Percentiles rank a stretch among this genome's conserved stretches.
phyloP scores from a whole-genome alignment of 2,113 vertebrate genomes.

The Strix uralensis region DNA sequence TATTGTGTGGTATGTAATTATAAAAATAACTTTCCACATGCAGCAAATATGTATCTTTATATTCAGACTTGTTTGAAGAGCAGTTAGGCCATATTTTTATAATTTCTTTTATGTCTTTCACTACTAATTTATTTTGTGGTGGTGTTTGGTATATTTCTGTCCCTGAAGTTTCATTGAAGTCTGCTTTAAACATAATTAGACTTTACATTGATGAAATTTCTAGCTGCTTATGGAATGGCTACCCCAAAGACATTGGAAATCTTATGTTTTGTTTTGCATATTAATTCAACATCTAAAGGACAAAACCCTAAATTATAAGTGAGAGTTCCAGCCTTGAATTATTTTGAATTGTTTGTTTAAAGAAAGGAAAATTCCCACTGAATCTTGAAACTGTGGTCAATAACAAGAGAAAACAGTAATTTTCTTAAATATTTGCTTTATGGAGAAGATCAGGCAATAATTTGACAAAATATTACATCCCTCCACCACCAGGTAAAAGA shows the following conservation, averaged over 20 bases:
- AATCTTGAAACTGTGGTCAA: not conserved
- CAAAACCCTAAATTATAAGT: not conserved
- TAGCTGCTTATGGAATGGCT: not conserved
- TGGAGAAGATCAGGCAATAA: not conserved
- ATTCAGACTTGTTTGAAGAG: constrained; percentile 17
- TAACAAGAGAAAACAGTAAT: not conserved
- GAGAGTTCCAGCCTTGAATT: not conserved
- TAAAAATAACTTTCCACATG: not conserved
- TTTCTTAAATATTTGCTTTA: not conserved
- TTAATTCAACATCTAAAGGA: not conserved
- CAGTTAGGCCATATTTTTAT: constrained; percentile 17
- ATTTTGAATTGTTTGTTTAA: not conserved
- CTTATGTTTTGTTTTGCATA: not conserved
- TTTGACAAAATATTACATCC: not conserved
- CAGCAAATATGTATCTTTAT: not conserved
- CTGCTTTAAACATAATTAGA: not conserved
- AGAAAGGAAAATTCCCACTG: not conserved
- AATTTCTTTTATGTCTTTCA: constrained; percentile 20
- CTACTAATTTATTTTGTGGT: constrained; percentile 1
- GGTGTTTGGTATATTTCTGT: not conserved
- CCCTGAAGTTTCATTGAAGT: not conserved
- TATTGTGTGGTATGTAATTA: not conserved
- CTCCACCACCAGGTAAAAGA: not conserved
- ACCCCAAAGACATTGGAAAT: not conserved
- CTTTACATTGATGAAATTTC: not conserved